Conservation (phyloP, 1,140 invertebrate species). For the Drosophila seguyi region DNA sequence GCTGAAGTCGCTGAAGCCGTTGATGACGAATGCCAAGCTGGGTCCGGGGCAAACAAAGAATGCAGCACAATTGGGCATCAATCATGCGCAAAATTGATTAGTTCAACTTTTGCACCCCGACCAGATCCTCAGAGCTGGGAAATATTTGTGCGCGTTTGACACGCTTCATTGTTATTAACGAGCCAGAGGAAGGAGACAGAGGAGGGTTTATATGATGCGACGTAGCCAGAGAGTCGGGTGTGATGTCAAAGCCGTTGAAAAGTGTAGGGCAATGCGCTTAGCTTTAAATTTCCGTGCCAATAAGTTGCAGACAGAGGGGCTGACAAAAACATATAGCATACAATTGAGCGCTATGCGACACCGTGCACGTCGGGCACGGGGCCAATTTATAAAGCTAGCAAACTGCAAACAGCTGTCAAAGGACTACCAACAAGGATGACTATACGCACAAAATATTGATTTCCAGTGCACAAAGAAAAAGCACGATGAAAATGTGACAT, state of each 20-base stretch:
- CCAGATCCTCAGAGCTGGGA: constrained; percentile 4
- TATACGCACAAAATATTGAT: constrained; percentile 12
- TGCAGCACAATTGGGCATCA: constrained; percentile 80
- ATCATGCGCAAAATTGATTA: constrained; percentile 82
- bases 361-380: constrained; percentile 19
- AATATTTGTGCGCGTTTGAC: constrained; percentile 59
- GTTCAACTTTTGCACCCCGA: constrained; percentile 49
- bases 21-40: constrained; percentile 50
- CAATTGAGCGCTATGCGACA: constrained; percentile 35
- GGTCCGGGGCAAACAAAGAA: constrained; percentile 59
- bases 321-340: constrained; percentile 50
- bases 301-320: constrained; percentile 5
- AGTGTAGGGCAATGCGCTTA: constrained; percentile 17
- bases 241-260: constrained; percentile 29
- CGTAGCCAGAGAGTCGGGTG: constrained; percentile 21
- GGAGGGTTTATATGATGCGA: neutral
- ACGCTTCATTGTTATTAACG: constrained; percentile 71
- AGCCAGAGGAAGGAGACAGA: neutral
- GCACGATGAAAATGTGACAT: neutral
- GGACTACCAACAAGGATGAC: constrained; percentile 11
- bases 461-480: constrained; percentile 1
- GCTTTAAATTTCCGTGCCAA: constrained; percentile 40
- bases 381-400: constrained; percentile 47
- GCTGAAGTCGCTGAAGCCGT: neutral
- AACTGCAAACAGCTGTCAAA: constrained; percentile 19